These are phyloP conservation scores for Epirrhoe tristata DNA, from an alignment of 2,888 invertebrate genomes.

Conservation along the genomic window DNA sequence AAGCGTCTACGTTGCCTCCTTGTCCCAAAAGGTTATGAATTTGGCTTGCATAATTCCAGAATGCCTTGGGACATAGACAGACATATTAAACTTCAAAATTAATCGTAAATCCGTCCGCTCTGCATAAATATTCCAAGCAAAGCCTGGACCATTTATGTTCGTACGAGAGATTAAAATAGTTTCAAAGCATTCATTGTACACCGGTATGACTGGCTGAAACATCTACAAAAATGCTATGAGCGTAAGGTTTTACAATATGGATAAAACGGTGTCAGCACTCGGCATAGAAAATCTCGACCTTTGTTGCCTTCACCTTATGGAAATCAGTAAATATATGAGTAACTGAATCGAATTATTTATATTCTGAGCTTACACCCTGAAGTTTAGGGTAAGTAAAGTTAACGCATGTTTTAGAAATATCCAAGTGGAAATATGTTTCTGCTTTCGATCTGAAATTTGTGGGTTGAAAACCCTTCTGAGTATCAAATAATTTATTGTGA, in stretches of 20 bases:
- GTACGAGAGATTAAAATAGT: slow-evolving; percentile 8
- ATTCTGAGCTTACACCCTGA: background rate
- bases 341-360: background rate
- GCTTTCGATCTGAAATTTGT: no score
- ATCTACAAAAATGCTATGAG: background rate
- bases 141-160: slow-evolving; percentile 12
- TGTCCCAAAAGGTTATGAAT: slow-evolving; percentile 9
- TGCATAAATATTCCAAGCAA: slow-evolving; percentile 17
- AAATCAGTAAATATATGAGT: background rate
- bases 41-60: background rate
- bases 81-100: slow-evolving; percentile 27
- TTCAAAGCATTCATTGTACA: slow-evolving; percentile 15
- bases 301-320: background rate
- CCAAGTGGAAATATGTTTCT: no score
- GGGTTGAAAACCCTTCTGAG: no score
- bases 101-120: slow-evolving; percentile 18
- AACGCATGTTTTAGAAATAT: no score
- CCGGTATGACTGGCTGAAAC: slow-evolving; percentile 1
- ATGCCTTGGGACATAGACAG: background rate
- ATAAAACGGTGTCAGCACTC: background rate
- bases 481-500: no score
- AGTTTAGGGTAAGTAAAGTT: background rate
- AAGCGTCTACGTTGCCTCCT: background rate
- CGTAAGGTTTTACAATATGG: background rate
- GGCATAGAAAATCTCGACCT: background rate